These are phyloP conservation scores for Pseudopodoces humilis DNA, from an alignment of 2,113 vertebrate species.

Conservation along the genomic window DNA sequence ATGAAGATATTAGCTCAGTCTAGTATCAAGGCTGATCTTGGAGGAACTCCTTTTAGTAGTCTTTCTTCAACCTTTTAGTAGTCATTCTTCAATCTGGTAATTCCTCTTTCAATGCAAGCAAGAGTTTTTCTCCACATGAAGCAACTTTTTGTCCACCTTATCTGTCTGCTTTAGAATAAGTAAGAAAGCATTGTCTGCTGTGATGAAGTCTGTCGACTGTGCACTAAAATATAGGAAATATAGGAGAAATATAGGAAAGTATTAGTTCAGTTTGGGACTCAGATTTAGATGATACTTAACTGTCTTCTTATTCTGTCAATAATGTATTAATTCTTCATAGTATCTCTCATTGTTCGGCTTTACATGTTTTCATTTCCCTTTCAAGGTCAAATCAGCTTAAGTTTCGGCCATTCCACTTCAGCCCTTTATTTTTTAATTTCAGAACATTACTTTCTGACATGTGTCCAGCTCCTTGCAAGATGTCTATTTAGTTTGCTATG, in stretches of 20 bases:
- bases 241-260: background rate
- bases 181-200: background rate
- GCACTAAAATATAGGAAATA: too few species aligned
- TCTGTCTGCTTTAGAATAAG: background rate
- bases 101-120: background rate
- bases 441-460: background rate
- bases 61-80: background rate
- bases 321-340: background rate
- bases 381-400: background rate
- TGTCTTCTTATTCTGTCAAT: too few species aligned
- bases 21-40: background rate
- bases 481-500: background rate
- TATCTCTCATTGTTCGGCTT: background rate
- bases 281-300: background rate
- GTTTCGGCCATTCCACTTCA: background rate
- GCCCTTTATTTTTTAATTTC: background rate
- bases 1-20: background rate
- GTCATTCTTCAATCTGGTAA: background rate
- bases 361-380: background rate
- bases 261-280: background rate
- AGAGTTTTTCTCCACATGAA: background rate
- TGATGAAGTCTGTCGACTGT: background rate
- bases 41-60: background rate
- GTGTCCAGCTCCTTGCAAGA: background rate
- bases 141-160: background rate